Evolutionary conservation across 2,888 invertebrate species (phyloP), one percentile per base, ranked within the genome.

Genomic region (Tetanocera ferruginea): DNA sequence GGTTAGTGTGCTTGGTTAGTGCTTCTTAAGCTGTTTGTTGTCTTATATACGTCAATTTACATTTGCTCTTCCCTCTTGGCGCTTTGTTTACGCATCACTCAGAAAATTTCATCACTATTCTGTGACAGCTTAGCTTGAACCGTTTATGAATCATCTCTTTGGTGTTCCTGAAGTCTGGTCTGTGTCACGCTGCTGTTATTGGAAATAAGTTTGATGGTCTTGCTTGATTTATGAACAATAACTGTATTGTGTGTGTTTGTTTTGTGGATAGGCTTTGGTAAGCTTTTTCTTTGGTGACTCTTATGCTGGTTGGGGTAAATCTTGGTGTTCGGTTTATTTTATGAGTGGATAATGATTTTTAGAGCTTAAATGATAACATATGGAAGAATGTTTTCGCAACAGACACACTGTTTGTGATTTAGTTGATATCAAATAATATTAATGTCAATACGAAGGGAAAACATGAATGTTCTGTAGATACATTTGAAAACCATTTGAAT

Each of bases 71-170:
- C n/a, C 52, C 43, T 37, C 19, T 14, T 37, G 4, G 17, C 31
- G 17, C 37, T 43, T 17, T 43, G 9, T 66, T 37, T 31, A 6
- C 14, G 19, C 8, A n/a, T 34, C 5, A 19, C 23, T 43, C 23
- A 6, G 6, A 23, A 34, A 19, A 9, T 37, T 34, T 67, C 11
- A 67, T 37, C 19, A 19, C 19, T 67, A 19, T 23, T 43, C 67
- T 8, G n/a, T 67, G 34, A 23, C 23, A 49, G 19, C 19, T 74
- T 74, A 51, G 23, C 23, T 14, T 28, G 74, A 74, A 74, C 5
- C 66, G 52, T 64, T 66, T 51, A 64, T 74, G 74, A 74, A 74
- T 74, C 74, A 74, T 23, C 52, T 66, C 51, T 11, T n/a, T 64
- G 64, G 64, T 64, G 9, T 31, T 43, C 43, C 19, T 37, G 67